Conservation (phyloP, 2,797 vertebrate genomes). For the Sebastiscus tertius region DNA sequence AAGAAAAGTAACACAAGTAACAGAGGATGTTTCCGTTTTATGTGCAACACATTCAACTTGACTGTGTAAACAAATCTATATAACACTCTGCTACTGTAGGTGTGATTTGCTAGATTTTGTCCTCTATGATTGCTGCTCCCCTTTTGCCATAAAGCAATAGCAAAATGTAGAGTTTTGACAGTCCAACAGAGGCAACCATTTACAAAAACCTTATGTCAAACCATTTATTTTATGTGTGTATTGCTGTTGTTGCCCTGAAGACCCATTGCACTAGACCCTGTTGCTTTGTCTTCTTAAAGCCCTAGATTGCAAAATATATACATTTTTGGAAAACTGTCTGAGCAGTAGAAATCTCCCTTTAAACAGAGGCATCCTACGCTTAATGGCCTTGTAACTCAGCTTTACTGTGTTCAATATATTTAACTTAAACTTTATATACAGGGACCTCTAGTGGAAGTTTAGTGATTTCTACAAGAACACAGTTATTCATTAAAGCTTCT, state of each 20-base stretch:
- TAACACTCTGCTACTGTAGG: neutral
- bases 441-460: constrained; percentile 30
- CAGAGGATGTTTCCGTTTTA: neutral
- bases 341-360: neutral
- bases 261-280: neutral
- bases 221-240: neutral
- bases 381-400: neutral
- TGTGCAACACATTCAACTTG: neutral
- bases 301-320: neutral
- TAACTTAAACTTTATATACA: neutral
- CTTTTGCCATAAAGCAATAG: neutral
- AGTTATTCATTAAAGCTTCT: neutral
- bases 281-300: neutral
- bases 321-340: neutral
- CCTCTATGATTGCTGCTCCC: neutral
- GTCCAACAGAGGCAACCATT: neutral
- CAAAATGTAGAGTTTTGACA: neutral
- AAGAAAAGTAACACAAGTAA: neutral
- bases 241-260: neutral
- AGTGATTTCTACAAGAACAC: neutral
- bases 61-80: neutral
- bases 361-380: neutral
- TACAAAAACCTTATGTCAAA: neutral
- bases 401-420: neutral
- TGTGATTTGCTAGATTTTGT: neutral